Evolutionary conservation across 2,888 invertebrate species (phyloP).

Genomic region (Lymantria monacha): DNA sequence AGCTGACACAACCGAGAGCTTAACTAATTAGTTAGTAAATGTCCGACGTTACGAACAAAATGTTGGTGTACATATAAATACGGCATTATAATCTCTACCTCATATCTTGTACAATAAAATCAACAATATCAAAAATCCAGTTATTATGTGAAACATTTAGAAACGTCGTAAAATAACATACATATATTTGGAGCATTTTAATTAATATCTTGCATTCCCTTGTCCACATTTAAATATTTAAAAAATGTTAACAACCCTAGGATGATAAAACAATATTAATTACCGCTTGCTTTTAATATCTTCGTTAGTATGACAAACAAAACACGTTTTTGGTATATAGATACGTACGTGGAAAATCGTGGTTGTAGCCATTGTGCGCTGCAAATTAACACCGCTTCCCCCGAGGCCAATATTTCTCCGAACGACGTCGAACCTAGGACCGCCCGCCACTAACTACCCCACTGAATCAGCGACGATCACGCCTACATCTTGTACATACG

Average conservation of each 20-base stretch:
- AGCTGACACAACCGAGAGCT: constrained; percentile 33
- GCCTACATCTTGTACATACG: constrained; percentile 80
- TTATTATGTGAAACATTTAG: not conserved
- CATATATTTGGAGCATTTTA: not conserved
- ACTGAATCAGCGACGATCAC: constrained; percentile 81
- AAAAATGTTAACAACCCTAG: no score
- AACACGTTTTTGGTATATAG: constrained; percentile 36
- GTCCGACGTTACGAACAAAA: constrained; percentile 39
- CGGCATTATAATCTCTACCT: not conserved
- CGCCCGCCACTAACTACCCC: constrained; percentile 79
- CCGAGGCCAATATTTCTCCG: constrained; percentile 77
- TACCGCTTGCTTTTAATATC: constrained; percentile 8
- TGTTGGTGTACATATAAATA: constrained; percentile 33
- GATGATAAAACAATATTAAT: no score
- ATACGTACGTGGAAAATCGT: constrained; percentile 70
- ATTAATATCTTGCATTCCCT: not conserved
- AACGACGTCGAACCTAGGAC: constrained; percentile 74
- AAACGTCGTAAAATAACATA: not conserved
- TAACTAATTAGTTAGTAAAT: constrained; percentile 39
- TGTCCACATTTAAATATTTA: no score
- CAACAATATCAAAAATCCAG: not conserved
- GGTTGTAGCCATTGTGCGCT: constrained; percentile 66
- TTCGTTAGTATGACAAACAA: constrained; percentile 44
- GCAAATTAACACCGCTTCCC: constrained; percentile 79
- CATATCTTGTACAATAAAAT: not conserved